phyloP scores from a whole-genome alignment of 2,113 vertebrate genomes.

The Polypterus senegalus region DNA sequence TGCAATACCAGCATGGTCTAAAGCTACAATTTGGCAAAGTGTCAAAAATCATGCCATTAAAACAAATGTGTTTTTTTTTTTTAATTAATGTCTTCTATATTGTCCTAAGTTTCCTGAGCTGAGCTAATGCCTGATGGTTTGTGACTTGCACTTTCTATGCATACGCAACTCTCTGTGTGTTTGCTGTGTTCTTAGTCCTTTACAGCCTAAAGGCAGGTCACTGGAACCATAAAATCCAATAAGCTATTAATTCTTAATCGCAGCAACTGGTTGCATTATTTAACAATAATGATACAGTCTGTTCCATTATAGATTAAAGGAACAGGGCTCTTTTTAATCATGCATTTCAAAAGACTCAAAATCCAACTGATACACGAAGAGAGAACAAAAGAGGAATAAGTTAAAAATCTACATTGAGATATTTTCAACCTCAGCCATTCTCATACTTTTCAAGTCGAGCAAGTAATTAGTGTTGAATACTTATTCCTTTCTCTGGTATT shows the following conservation, averaged over 20 bases:
- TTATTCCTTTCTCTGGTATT: too few species aligned
- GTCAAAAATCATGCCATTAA: too few species aligned
- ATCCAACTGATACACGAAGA: slow-evolving; percentile 5
- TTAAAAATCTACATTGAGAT: background rate
- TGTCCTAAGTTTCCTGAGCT: too few species aligned
- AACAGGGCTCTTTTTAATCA: slow-evolving; percentile 31
- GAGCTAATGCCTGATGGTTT: background rate
- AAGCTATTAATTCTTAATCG: slow-evolving; percentile 56
- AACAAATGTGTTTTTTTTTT: too few species aligned
- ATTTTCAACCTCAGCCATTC: background rate
- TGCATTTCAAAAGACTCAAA: slow-evolving; percentile 27
- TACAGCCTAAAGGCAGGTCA: slow-evolving; percentile 40
- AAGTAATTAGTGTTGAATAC: slow-evolving; percentile 2
- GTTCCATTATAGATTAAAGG: slow-evolving; percentile 53
- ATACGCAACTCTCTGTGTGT: slow-evolving; percentile 1
- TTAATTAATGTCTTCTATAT: too few species aligned
- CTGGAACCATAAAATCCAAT: slow-evolving; percentile 40
- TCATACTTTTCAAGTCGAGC: slow-evolving; percentile 15
- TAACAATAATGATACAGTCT: slow-evolving; percentile 52
- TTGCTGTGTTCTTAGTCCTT: slow-evolving; percentile 22
- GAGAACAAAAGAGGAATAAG: slow-evolving; percentile 5
- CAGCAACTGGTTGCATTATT: slow-evolving; percentile 52
- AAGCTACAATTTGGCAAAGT: too few species aligned
- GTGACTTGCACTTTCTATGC: background rate
- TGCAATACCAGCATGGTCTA: too few species aligned